These are phyloP conservation scores for Falco berigora DNA, from an alignment of 2,797 vertebrate genomes.

Conservation along the genomic window DNA sequence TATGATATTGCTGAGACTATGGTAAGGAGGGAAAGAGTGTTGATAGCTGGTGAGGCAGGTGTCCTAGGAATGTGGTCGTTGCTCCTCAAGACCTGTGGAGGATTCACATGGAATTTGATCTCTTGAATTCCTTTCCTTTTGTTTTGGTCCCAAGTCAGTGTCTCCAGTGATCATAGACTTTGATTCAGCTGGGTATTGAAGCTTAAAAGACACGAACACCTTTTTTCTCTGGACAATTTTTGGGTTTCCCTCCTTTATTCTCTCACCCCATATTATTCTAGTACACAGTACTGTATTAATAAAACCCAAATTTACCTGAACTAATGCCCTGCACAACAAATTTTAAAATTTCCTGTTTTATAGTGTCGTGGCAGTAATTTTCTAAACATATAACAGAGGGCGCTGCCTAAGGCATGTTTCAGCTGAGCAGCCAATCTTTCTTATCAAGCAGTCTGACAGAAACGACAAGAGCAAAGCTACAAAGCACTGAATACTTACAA, in stretches of 20 bases:
- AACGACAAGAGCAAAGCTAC: background rate
- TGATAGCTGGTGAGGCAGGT: background rate
- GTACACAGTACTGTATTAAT: background rate
- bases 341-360: background rate
- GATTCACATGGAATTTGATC: background rate
- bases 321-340: background rate
- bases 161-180: background rate
- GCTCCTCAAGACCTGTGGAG: background rate
- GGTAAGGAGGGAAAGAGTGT: background rate
- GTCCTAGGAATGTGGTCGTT: background rate
- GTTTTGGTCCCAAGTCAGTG: rapidly evolving
- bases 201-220: background rate
- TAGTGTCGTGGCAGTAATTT: background rate
- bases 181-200: background rate
- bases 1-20: background rate
- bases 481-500: background rate
- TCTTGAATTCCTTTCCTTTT: background rate
- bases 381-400: background rate
- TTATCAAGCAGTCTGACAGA: background rate
- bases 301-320: background rate
- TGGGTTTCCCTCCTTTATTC: background rate
- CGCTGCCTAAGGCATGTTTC: background rate
- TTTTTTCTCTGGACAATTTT: background rate
- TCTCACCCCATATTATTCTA: background rate
- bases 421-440: background rate